Conservation (phyloP, 2,797 vertebrate genomes). For the Neomorphus geoffroyi region DNA sequence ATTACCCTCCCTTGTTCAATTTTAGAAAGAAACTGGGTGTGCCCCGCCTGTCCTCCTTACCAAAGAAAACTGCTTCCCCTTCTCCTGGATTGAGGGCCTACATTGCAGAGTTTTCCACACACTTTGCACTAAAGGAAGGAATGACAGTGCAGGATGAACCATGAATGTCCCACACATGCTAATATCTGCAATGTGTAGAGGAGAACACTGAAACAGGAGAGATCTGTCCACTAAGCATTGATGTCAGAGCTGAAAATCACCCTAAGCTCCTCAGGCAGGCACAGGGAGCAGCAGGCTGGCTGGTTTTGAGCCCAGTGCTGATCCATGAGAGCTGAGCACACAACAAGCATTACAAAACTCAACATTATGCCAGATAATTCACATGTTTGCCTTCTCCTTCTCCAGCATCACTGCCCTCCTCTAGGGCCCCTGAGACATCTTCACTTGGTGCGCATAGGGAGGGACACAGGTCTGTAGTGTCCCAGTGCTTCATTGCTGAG, state of each 20-base stretch:
- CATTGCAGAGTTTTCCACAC: background rate
- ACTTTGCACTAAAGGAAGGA: background rate
- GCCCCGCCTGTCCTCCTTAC: background rate
- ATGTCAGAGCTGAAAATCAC: background rate
- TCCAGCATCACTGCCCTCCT: background rate
- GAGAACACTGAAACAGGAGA: background rate
- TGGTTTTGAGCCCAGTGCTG: background rate
- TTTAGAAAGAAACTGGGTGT: background rate
- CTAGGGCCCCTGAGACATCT: background rate
- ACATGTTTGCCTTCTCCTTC: background rate
- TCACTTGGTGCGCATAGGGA: background rate
- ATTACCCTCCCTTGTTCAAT: background rate
- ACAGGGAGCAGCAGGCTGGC: background rate
- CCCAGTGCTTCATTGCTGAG: background rate
- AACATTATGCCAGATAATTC: background rate
- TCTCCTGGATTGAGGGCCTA: background rate
- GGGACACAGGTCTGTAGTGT: background rate
- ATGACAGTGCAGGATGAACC: background rate
- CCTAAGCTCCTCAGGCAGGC: background rate
- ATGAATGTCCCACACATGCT: fast-evolving
- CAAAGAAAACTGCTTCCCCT: background rate
- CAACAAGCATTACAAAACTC: background rate
- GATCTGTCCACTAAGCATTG: background rate
- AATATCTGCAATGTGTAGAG: background rate
- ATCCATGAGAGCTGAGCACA: background rate